Base-by-base conservation (phyloP, 2,888 invertebrate genomes). In the Phlogophora meticulosa region DNA sequence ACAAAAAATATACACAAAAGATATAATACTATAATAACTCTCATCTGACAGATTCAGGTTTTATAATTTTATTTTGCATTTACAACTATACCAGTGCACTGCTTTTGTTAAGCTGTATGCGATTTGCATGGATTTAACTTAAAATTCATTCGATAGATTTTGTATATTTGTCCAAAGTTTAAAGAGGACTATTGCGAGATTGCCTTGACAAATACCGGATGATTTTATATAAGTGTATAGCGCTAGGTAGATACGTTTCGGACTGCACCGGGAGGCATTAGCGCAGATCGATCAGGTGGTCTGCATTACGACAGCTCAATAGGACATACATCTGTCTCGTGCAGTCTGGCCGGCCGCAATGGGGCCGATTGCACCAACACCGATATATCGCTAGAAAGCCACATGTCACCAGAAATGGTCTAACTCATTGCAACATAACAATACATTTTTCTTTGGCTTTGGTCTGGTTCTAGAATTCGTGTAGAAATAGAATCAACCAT, bases 221-320 rank as follows among this genome's bases (percentile, higher is more conserved):
- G 20, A 32, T 43, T 46, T 43, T 36, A 56, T 24, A 40, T 7
- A 22, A 38, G n/a, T 51, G 51, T 48, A 51, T 24, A 68, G 24
- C 38, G 17, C 45, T 38, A 55, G 32, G 28, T 11, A 60, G 36
- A 55, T 62, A 63, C 49, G 78, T 81, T 82, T 85, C 78, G 75
- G 79, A 59, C 65, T 51, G 60, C 83, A 85, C 85, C 82, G 82
- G 58, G 85, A 81, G 76, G 74, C 84, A 86, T 87, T 86, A 85
- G 78, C 77, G 63, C 64, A 79, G 76, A 88, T 87, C 88, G 85
- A 84, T 90, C 88, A 90, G 88, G 87, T 89, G 87, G 82, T 78
- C 84, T 86, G 89, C 87, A 80, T 81, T 76, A 78, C 78, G 90
- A 92, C 91, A 91, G 86, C 85, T 92, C 89, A 90, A 92, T 93